Conservation (phyloP, 1,140 invertebrate genomes). For the Heliconius eleuchia region DNA sequence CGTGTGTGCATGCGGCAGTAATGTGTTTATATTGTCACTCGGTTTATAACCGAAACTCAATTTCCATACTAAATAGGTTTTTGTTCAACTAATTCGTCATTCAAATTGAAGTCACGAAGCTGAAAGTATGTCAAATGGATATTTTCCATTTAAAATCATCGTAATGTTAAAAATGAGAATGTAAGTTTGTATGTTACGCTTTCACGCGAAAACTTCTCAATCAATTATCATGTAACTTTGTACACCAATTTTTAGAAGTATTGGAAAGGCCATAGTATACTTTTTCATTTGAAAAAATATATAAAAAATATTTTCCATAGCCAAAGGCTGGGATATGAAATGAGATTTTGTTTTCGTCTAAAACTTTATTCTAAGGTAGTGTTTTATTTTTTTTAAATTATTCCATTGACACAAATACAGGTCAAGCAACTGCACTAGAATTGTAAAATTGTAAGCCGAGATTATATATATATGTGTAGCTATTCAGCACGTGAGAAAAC, state of each 20-base stretch:
- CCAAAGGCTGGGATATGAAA: neutral
- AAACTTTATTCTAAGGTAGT: constrained; percentile 13
- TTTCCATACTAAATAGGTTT: constrained; percentile 11
- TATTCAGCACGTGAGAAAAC: constrained; percentile 38
- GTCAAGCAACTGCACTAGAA: constrained; percentile 33
- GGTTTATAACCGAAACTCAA: neutral
- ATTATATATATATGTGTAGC: constrained; percentile 31
- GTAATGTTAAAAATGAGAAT: too few relatives aligned
- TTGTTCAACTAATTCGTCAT: constrained; percentile 13
- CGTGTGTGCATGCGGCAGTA: neutral
- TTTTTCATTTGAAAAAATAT: too few relatives aligned
- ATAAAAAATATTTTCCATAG: too few relatives aligned
- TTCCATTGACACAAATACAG: constrained; percentile 30
- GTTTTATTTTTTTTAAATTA: constrained; percentile 1
- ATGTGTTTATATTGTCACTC: neutral
- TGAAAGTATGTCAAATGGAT: neutral
- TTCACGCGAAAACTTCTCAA: too few relatives aligned
- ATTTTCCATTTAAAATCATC: too few relatives aligned
- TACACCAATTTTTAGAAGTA: too few relatives aligned
- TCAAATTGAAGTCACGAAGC: neutral
- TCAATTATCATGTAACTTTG: too few relatives aligned
- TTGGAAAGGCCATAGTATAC: too few relatives aligned
- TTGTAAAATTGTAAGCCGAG: constrained; percentile 27
- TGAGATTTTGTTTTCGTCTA: neutral
- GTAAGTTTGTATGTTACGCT: too few relatives aligned